Percentiles rank a stretch among this genome's conserved stretches.
phyloP scores from a whole-genome alignment of 2,888 invertebrate genomes.

The Apomyelois bistriatella region DNA sequence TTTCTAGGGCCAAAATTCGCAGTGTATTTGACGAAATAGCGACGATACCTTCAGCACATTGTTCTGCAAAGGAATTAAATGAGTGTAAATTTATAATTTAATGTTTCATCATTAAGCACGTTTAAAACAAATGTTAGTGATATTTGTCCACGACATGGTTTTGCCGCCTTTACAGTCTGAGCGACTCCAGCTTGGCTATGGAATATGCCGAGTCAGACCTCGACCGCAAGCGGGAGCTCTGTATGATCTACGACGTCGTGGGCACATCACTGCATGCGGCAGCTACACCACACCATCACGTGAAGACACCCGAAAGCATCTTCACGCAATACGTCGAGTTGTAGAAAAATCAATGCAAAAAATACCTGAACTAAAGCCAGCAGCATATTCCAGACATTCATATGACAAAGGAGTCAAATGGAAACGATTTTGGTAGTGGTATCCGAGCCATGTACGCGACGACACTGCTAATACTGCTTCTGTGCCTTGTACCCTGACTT shows the following conservation, averaged over 20 bases:
- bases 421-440: conserved; percentile 97
- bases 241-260: conserved; percentile 83
- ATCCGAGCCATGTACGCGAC: conserved; percentile 98
- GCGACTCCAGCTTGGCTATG: conserved; percentile 85
- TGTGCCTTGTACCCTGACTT: conserved; percentile 96
- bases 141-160: conserved; percentile 83
- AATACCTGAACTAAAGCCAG: conserved; percentile 91
- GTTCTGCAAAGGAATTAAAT: conserved; percentile 80
- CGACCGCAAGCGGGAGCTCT: conserved; percentile 72
- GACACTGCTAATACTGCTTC: conserved; percentile 99
- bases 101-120: neutral
- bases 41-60: conserved; percentile 99
- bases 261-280: conserved; percentile 72
- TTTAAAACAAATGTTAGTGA: neutral
- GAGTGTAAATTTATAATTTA: neutral
- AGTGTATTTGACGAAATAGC: conserved; percentile 99
- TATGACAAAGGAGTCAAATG: conserved; percentile 98
- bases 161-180: conserved; percentile 83
- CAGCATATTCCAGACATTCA: conserved; percentile 97
- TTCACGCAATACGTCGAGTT: conserved; percentile 53
- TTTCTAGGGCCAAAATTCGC: conserved; percentile 97
- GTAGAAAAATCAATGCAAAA: neutral
- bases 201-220: conserved; percentile 84
- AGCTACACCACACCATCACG: conserved; percentile 71
- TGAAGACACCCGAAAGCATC: conserved; percentile 47